Evolutionary conservation across 2,888 invertebrate species (phyloP).

Genomic region (Stenodema calcarata): DNA sequence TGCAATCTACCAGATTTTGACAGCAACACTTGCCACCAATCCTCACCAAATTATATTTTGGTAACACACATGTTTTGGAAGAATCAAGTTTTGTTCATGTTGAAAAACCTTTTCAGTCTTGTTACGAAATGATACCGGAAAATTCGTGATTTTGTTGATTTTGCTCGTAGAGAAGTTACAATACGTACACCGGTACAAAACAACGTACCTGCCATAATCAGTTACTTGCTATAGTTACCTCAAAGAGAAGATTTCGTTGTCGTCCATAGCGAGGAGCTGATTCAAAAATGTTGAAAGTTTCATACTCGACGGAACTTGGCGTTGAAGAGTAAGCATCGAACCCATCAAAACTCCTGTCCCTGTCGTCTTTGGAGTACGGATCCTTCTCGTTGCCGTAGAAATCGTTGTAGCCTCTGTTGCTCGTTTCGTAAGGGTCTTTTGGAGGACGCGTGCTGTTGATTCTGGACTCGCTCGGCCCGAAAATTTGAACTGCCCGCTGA

Average conservation of each 20-base stretch:
- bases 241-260: slow-evolving; percentile 78
- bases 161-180: too few species aligned
- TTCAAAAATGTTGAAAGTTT: slow-evolving; percentile 74
- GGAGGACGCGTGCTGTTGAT: slow-evolving; percentile 46
- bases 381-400: slow-evolving; percentile 33
- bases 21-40: too few species aligned
- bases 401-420: slow-evolving; percentile 41
- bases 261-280: slow-evolving; percentile 73
- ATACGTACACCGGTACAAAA: too few species aligned
- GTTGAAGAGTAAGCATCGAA: slow-evolving; percentile 19
- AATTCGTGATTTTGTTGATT: too few species aligned
- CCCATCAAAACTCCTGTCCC: slow-evolving; percentile 10
- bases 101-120: too few species aligned
- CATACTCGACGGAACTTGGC: not conserved
- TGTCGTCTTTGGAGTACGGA: slow-evolving; percentile 1
- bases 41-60: too few species aligned
- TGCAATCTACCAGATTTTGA: too few species aligned
- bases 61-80: too few species aligned
- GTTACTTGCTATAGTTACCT: too few species aligned
- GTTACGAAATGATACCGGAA: too few species aligned
- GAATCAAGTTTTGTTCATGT: too few species aligned
- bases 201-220: too few species aligned
- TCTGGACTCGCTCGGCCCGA: slow-evolving; percentile 56
- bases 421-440: slow-evolving; percentile 47
- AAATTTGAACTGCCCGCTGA: slow-evolving; percentile 63